Evolutionary conservation across 2,888 invertebrate species (phyloP).

Genomic region (Sinotaia quadrata): DNA sequence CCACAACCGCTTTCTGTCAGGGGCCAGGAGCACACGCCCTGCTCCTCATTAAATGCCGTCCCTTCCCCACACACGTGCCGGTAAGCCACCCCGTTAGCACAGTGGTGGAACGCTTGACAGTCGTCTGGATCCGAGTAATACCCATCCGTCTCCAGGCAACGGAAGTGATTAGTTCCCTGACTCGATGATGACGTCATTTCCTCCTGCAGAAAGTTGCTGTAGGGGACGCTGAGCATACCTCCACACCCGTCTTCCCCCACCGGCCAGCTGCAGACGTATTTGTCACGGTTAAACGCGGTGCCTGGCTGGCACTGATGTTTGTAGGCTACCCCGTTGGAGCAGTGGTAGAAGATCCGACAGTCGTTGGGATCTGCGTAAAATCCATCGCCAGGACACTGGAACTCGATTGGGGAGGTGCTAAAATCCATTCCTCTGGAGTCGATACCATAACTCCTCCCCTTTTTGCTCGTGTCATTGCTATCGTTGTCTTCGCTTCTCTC

Average conservation of each 20-base stretch:
- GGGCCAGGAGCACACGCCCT: constrained; percentile 12
- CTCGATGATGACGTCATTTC: neutral
- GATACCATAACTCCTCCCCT: neutral
- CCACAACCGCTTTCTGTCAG: neutral
- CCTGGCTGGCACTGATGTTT: constrained; percentile 32
- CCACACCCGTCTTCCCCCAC: constrained; percentile 10
- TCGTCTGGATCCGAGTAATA: constrained; percentile 34
- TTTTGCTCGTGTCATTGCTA: neutral
- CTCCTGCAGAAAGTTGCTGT: neutral
- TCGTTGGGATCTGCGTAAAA: constrained; percentile 34
- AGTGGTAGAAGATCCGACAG: constrained; percentile 38
- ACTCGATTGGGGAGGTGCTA: neutral
- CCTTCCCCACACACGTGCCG: constrained; percentile 22
- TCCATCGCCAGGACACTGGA: constrained; percentile 34
- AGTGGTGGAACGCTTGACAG: constrained; percentile 38
- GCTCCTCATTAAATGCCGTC: constrained; percentile 18
- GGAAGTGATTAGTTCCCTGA: constrained; percentile 9
- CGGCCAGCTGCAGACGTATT: constrained; percentile 33
- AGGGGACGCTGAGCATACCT: constrained; percentile 16
- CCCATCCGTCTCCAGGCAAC: constrained; percentile 33
- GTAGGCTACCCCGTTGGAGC: constrained; percentile 26
- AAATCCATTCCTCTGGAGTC: neutral
- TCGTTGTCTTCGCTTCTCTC: neutral
- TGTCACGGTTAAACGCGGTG: constrained; percentile 28
- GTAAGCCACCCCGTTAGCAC: constrained; percentile 31